These are phyloP conservation scores for Hydrotaea cyrtoneurina DNA, from an alignment of 2,888 invertebrate species.

Conservation along the genomic window DNA sequence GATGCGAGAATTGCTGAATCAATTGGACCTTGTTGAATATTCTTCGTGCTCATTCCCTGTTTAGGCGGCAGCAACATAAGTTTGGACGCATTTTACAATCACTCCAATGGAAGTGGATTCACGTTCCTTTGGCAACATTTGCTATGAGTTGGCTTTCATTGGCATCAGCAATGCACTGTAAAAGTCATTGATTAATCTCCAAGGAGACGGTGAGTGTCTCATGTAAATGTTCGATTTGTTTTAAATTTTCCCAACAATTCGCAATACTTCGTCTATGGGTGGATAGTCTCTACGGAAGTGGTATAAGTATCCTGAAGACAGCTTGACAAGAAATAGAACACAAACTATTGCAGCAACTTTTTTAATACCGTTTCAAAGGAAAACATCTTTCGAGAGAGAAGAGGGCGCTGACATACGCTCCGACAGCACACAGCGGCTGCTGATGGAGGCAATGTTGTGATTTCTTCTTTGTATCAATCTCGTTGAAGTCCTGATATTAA, in stretches of 20 bases:
- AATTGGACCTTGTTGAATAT: too few species aligned
- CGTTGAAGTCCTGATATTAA: not conserved
- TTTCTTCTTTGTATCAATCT: conserved; percentile 1
- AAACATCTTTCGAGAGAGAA: conserved; percentile 39
- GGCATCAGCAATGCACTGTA: conserved; percentile 1
- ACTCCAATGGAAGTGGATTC: not conserved
- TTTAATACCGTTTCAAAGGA: conserved; percentile 49
- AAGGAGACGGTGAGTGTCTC: conserved; percentile 49
- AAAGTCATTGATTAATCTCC: conserved; percentile 60
- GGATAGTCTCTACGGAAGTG: conserved; percentile 14
- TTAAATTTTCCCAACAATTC: conserved; percentile 30
- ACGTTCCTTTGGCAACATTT: not conserved
- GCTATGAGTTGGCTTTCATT: not conserved
- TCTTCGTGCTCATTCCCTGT: too few species aligned
- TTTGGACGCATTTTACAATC: too few species aligned
- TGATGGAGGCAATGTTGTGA: conserved; percentile 38
- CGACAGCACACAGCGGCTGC: not conserved
- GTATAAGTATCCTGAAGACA: not conserved
- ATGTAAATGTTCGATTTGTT: conserved; percentile 45
- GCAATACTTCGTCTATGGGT: conserved; percentile 4
- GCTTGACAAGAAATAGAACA: not conserved
- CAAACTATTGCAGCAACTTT: not conserved
- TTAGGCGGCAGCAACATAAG: too few species aligned
- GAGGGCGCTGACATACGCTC: conserved; percentile 51
- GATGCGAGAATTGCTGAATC: too few species aligned